These are phyloP conservation scores for Deilephila elpenor DNA, from an alignment of 2,888 invertebrate genomes.

Conservation along the genomic window DNA sequence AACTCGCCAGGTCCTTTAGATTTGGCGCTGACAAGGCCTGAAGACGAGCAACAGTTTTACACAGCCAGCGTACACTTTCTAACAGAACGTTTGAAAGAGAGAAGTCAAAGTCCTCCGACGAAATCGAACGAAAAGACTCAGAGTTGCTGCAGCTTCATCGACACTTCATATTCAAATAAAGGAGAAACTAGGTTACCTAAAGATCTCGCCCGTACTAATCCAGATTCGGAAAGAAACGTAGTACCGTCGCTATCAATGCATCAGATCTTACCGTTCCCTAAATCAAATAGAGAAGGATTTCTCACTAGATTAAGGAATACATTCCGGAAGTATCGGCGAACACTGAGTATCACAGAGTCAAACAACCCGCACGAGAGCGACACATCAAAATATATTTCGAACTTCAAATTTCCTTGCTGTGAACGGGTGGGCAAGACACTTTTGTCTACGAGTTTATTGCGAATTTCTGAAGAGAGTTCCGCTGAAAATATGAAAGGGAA, in stretches of 20 bases:
- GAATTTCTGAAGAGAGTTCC: constrained; percentile 62
- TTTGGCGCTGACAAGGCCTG: constrained; percentile 48
- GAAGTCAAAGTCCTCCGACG: constrained; percentile 42
- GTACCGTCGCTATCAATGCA: constrained; percentile 62
- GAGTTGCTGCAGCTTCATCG: constrained; percentile 60
- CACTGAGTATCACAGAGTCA: constrained; percentile 43
- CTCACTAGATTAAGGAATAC: constrained; percentile 61
- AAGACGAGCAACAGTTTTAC: constrained; percentile 67
- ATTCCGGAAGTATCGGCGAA: constrained; percentile 57
- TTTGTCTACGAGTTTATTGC: constrained; percentile 53
- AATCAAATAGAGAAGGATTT: constrained; percentile 61
- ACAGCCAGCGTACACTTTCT: constrained; percentile 75
- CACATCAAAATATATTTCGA: constrained; percentile 54
- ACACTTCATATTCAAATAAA: constrained; percentile 27
- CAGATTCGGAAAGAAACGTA: neutral
- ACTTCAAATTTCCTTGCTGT: constrained; percentile 67
- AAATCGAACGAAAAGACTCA: constrained; percentile 49
- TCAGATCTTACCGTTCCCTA: constrained; percentile 75
- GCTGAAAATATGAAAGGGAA: constrained; percentile 42
- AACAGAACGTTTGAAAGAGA: constrained; percentile 67
- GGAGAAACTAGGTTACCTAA: neutral
- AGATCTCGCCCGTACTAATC: neutral
- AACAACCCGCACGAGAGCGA: constrained; percentile 48
- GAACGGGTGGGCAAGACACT: constrained; percentile 48
- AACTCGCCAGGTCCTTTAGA: constrained; percentile 42